These are phyloP conservation scores for Volucella inanis DNA, from an alignment of 2,888 invertebrate genomes.

Conservation along the genomic window DNA sequence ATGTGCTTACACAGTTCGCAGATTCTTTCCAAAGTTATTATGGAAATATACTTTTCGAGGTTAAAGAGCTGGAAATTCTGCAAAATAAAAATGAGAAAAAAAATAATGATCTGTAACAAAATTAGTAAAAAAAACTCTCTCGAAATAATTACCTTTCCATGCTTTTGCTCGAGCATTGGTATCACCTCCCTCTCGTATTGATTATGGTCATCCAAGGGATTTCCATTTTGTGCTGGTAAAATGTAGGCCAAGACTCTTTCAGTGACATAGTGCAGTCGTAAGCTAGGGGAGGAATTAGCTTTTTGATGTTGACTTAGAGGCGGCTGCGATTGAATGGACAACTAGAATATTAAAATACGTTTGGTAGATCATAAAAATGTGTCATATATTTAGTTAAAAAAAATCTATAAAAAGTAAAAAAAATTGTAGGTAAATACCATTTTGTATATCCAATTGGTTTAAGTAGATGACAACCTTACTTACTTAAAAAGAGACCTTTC, in stretches of 20 bases:
- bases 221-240: slow-evolving; percentile 75
- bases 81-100: slow-evolving; percentile 40
- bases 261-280: slow-evolving; percentile 78
- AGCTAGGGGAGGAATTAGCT: slow-evolving; percentile 36
- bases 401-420: background rate
- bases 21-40: slow-evolving; percentile 90
- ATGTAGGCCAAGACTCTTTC: slow-evolving; percentile 78
- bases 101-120: background rate
- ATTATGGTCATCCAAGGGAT: slow-evolving; percentile 70
- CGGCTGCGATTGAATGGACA: slow-evolving; percentile 48
- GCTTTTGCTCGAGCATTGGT: slow-evolving; percentile 78
- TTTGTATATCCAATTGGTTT: too few relatives aligned
- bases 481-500: too few relatives aligned
- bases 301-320: slow-evolving; percentile 40
- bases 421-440: too few relatives aligned
- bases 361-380: background rate
- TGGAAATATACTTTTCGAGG: slow-evolving; percentile 77
- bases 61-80: slow-evolving; percentile 78
- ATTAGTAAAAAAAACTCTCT: background rate
- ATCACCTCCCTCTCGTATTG: slow-evolving; percentile 78
- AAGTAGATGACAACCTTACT: too few relatives aligned
- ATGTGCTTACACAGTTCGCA: slow-evolving; percentile 97
- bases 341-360: slow-evolving; percentile 36
- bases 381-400: background rate
- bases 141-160: slow-evolving; percentile 76